Conservation (phyloP, 2,797 vertebrate species). For the Phrynocephalus guinanensis region DNA sequence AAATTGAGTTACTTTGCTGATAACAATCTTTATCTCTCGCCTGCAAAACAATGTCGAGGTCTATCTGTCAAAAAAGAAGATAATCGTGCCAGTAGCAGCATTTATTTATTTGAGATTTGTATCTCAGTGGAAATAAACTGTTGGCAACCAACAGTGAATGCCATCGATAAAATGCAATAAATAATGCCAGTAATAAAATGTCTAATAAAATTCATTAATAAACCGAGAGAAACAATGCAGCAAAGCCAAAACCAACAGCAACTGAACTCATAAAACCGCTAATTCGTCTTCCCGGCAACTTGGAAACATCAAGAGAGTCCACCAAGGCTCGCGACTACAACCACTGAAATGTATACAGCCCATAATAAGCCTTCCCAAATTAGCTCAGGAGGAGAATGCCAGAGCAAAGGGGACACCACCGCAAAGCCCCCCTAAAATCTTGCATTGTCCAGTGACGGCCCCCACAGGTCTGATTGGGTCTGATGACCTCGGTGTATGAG, state of each 20-base stretch:
- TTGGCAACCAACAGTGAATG: neutral
- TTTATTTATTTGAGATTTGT: slow-evolving; percentile 20
- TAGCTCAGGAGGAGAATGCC: no score
- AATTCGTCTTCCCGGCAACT: neutral
- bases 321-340: neutral
- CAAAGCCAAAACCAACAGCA: neutral
- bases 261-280: neutral
- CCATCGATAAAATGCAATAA: neutral
- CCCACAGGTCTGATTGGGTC: no score
- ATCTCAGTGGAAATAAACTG: neutral
- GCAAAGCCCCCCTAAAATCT: neutral
- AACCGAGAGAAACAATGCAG: neutral
- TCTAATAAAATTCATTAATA: slow-evolving; percentile 20
- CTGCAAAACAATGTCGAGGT: neutral
- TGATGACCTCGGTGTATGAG: no score
- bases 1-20: slow-evolving; percentile 70
- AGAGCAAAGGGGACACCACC: no score
- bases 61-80: neutral
- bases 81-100: neutral
- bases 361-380: neutral
- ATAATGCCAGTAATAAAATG: slow-evolving; percentile 11
- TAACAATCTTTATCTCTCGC: slow-evolving; percentile 59
- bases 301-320: neutral
- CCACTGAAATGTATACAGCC: neutral
- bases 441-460: neutral